Evolutionary conservation across 2,113 vertebrate species (phyloP), one percentile per base, ranked within the genome.

Genomic region (Scomber colias): DNA sequence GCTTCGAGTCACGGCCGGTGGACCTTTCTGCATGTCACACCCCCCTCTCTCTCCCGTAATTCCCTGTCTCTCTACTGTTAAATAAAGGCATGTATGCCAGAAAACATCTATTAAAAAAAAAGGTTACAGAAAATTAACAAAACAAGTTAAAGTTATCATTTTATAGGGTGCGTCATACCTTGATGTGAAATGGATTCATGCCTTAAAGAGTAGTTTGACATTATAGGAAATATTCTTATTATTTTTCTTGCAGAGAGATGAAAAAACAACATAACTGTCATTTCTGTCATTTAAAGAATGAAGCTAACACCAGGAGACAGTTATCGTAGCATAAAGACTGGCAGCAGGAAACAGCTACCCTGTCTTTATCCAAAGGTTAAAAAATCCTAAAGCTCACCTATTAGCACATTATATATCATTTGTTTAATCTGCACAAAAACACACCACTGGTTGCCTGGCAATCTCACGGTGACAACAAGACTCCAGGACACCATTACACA

Each of bases 101-200:
- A 2, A 27, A 27, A 27, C 2, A 27, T 27, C 24, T 21, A 3
- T 27, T 27, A 27, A 27, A 27, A 27, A 24, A 27, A 27, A 27
- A 27, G 24, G 24, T 27, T 2, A 27, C 24, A 27, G 24, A 27
- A 27, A 27, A 27, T 27, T 1, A 27, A 27, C 24, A 14, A 13
- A 65, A 60, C 48, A 51, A 0, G 16, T 57, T 65, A 40, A 14
- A n/a, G 60, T 53, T 11, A 54, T 71, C 2, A 59, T 54, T 44
- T 59, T 59, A 64, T 71, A 30, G 40, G 27, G 24, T 56, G 45
- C 49, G 46, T 80, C 69, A 2, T 14, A 5, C 46, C 46, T 64
- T 46, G 45, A 60, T 62, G 45, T 69, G 31, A 54, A 11, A 21
- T 63, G 45, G 56, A 57, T 30, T 74, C 21, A 15, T 64, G 51